These are phyloP conservation scores for Lycocerus yunnanus DNA, from an alignment of 2,888 invertebrate species.

Conservation along the genomic window DNA sequence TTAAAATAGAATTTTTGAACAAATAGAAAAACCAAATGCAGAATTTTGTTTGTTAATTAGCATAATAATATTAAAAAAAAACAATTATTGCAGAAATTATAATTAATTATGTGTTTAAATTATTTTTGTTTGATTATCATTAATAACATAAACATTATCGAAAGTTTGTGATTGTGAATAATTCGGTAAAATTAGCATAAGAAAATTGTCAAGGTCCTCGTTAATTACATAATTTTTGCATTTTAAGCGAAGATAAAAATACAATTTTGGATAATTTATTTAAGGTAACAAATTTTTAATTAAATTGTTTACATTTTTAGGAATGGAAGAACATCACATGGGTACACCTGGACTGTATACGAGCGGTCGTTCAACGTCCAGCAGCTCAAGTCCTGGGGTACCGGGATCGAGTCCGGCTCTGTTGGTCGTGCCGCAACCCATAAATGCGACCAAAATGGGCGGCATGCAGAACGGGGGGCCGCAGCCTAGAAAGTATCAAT, in stretches of 20 bases:
- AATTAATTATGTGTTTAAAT: background rate
- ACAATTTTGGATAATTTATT: background rate
- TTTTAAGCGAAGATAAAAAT: background rate
- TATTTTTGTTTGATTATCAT: background rate
- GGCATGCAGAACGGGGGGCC: conserved; percentile 54
- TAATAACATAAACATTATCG: background rate
- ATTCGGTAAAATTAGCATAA: background rate
- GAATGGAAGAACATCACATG: conserved; percentile 51
- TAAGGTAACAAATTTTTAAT: background rate
- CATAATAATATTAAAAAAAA: too few species aligned
- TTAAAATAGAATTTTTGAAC: too few species aligned
- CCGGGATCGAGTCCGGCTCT: conserved; percentile 65
- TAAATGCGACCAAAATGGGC: conserved; percentile 70
- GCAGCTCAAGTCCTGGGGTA: conserved; percentile 56
- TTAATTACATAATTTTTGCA: background rate
- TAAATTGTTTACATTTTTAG: conserved; percentile 31
- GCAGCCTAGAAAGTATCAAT: conserved; percentile 81
- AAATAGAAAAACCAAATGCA: too few species aligned
- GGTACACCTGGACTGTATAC: conserved; percentile 56
- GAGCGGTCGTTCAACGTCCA: conserved; percentile 59
- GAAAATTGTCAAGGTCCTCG: background rate
- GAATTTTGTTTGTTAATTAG: too few species aligned
- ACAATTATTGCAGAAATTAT: too few species aligned
- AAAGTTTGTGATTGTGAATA: background rate
- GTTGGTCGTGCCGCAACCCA: conserved; percentile 87